Evolutionary conservation across 1,140 invertebrate genomes (phyloP), one percentile per base, ranked within the genome.

Genomic region (Rhynchophorus ferrugineus): DNA sequence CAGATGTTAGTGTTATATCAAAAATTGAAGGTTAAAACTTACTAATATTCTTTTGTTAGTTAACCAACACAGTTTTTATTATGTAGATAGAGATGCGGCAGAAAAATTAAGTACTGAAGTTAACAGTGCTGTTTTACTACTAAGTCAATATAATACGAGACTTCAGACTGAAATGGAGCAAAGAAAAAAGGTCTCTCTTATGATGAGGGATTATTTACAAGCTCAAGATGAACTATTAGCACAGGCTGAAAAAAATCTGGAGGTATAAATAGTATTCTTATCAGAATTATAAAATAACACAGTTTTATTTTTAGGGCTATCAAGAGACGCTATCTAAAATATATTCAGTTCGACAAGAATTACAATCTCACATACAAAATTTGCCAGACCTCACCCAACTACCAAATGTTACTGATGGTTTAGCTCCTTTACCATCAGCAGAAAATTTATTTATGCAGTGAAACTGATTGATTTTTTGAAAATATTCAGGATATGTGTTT

Each of bases 371-470:
- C 71, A 82, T 96, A 59, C 85, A 90, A 46, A 95, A 91, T 73
- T 73, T 97, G 55, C 93, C 93, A 0, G 92, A 97, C 71, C 76
- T 97, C 35, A 91, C 87, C 1, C 82, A 89, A 59, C 71, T 96
- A 53, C 91, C 92, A 0, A 87, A 91, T 63, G 88, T 95, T 0
- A 93, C 88, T 2, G 89, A 88, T 33, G 89, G 89, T 1, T 69
- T 95, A 11, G 88, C 89, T 8, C 93, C 94, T 1, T 72, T 97
- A 53, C 93, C 94, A 14, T 95, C 91, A 6, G 92, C 92, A 36
- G 91, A 92, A 1, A 91, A 96, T 73, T 77, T 98, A 3, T 96
- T 97, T 58, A 67, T 64, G 62, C 62, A 54, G 29, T 63, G 57
- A 58, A 56, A 1, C 11, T 14, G 1, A 8, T 1, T 39, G 37